Percentiles rank a stretch among this genome's conserved stretches.
Conservation (phyloP, 2,113 vertebrate species). For the Burhinus bistriatus region DNA sequence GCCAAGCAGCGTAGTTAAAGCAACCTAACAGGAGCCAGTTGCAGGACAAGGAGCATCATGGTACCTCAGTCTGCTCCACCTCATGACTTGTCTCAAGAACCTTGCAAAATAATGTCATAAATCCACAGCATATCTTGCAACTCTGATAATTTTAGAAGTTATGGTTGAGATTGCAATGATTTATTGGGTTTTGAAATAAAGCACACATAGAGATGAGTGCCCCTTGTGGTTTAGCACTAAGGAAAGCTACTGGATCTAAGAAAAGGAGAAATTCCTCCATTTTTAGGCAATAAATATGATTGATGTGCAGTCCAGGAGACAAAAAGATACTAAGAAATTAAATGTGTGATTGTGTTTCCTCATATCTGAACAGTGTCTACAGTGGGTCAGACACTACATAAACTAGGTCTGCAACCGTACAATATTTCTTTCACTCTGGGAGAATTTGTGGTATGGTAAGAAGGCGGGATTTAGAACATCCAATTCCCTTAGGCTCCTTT, state of each 20-base stretch:
- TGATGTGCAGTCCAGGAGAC: neutral
- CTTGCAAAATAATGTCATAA: neutral
- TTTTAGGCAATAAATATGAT: neutral
- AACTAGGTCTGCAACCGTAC: neutral
- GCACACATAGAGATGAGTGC: neutral
- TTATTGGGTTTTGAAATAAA: neutral
- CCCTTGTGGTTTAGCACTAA: neutral
- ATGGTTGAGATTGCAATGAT: neutral
- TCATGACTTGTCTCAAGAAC: accelerated
- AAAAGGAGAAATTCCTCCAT: neutral
- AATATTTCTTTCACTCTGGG: neutral
- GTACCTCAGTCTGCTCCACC: neutral
- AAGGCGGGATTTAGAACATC: neutral
- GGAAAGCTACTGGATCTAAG: neutral
- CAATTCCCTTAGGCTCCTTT: neutral
- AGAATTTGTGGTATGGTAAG: neutral
- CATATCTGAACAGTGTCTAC: neutral
- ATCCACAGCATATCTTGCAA: neutral
- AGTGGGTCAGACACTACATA: neutral
- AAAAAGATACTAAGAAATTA: neutral
- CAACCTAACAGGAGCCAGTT: neutral
- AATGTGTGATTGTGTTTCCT: neutral
- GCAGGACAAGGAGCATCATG: neutral
- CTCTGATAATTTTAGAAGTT: neutral
- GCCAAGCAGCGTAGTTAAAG: neutral